A percentile compares a stretch with the other conserved stretches of the same genome.
These are phyloP conservation scores for Dicrurus megarhynchus DNA, from an alignment of 2,113 vertebrate species.

Conservation along the genomic window DNA sequence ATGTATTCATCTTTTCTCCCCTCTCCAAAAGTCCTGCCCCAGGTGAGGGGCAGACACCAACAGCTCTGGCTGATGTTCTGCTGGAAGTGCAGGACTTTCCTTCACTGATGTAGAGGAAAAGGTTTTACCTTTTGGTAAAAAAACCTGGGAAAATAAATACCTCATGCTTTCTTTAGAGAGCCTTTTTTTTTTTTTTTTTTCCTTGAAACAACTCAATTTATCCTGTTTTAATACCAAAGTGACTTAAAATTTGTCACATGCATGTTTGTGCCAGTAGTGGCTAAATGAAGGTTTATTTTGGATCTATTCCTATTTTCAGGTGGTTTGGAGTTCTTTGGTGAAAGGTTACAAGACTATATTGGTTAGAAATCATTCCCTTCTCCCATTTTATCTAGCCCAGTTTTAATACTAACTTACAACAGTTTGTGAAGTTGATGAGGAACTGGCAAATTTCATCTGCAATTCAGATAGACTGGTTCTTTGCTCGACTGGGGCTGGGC, in stretches of 20 bases:
- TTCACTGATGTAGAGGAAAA: neutral
- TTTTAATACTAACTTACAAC: neutral
- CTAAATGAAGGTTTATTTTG: neutral
- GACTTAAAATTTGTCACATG: neutral
- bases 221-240: neutral
- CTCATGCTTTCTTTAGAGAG: neutral
- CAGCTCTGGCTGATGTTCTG: neutral
- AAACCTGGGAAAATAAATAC: neutral
- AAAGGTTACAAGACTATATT: neutral
- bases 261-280: neutral
- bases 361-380: neutral
- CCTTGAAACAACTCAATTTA: neutral
- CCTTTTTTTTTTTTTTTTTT: too few species aligned
- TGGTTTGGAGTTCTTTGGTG: neutral
- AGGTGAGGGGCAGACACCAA: neutral
- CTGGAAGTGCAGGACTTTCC: neutral
- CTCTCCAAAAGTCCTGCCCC: neutral
- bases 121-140: neutral
- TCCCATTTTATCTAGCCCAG: neutral
- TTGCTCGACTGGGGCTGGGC: neutral
- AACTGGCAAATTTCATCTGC: neutral
- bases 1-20: accelerated
- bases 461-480: neutral
- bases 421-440: neutral
- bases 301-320: neutral